These are phyloP conservation scores for Tyria jacobaeae DNA, from an alignment of 2,888 invertebrate genomes.

Conservation along the genomic window DNA sequence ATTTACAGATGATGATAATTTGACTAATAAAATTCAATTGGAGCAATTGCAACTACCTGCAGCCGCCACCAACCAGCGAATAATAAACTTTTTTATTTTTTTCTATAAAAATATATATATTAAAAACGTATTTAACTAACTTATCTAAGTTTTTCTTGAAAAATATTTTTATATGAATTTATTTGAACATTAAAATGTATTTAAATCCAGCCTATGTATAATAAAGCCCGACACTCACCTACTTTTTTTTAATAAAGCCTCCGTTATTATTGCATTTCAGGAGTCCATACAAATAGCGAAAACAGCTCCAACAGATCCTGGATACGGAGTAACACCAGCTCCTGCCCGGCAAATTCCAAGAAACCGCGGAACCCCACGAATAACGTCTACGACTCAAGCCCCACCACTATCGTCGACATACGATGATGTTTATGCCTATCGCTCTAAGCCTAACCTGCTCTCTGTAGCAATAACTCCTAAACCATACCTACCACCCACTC, in stretches of 20 bases:
- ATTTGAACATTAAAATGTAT: no score
- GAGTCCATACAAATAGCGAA: slow-evolving; percentile 91
- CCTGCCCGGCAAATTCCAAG: slow-evolving; percentile 74
- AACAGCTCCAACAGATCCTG: slow-evolving; percentile 89
- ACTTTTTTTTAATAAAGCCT: background rate
- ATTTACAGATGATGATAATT: background rate
- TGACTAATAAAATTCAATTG: background rate
- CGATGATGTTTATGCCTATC: slow-evolving; percentile 3
- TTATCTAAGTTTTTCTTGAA: no score
- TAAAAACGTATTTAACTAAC: no score
- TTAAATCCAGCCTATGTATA: no score
- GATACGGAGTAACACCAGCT: slow-evolving; percentile 86
- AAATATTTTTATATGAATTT: no score
- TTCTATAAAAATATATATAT: no score
- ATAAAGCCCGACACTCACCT: no score
- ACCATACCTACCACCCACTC: slow-evolving; percentile 64
- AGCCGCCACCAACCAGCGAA: no score
- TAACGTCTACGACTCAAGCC: slow-evolving; percentile 65
- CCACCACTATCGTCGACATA: slow-evolving; percentile 50
- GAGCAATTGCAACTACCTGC: no score
- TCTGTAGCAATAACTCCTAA: slow-evolving; percentile 69
- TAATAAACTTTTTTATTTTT: no score
- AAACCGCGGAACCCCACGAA: slow-evolving; percentile 65
- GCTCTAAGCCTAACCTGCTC: slow-evolving; percentile 59
- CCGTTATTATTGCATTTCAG: slow-evolving; percentile 64